Evolutionary conservation across 1,140 invertebrate species (phyloP), one percentile per base, ranked within the genome.

Genomic region (Ceratitis capitata): DNA sequence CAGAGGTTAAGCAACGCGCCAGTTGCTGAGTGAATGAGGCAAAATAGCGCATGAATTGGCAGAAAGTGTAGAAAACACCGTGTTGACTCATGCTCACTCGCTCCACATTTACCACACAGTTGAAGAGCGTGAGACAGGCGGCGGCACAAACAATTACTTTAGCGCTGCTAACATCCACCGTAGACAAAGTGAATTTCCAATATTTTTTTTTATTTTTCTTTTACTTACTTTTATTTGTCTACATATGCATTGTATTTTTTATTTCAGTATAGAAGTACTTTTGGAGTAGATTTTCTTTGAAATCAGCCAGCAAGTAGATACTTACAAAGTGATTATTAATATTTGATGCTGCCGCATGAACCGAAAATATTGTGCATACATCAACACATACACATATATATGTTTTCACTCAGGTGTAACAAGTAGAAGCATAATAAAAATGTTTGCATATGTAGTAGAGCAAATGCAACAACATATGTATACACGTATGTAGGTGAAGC

Each of bases 281-380:
- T 78, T 32, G 23, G 39, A 78, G 69, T 78, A 78, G 39, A 23
- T 78, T 78, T n/a, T 45, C 35, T 78, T 78, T 78, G 69, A 45
- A 56, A 45, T 78, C 39, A 42, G 39, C 39, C 9, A 26, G 23
- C 39, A 23, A 23, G n/a, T 9, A 7, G 39, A 3, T 78, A 78
- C 69, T 78, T 78, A 78, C 35, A 26, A 47, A 78, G 69, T 78
- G 69, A 45, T 78, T 78, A 78, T 78, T 47, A 78, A 78, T 78
- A 78, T 78, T 78, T 78, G 69, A 78, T 78, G 69, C 69, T 78
- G 39, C 69, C 39, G 69, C 35, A 16, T 4, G 69, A 35, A 14
- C 39, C 39, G 61, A n/a, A n/a, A n/a, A n/a, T n/a, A n/a, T n/a
- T n/a, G 29, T 23, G 26, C 56, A 10, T 9, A 23, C 56, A 6